Evolutionary conservation across 2,888 invertebrate genomes (phyloP).

Genomic region (Iphiclides podalirius): DNA sequence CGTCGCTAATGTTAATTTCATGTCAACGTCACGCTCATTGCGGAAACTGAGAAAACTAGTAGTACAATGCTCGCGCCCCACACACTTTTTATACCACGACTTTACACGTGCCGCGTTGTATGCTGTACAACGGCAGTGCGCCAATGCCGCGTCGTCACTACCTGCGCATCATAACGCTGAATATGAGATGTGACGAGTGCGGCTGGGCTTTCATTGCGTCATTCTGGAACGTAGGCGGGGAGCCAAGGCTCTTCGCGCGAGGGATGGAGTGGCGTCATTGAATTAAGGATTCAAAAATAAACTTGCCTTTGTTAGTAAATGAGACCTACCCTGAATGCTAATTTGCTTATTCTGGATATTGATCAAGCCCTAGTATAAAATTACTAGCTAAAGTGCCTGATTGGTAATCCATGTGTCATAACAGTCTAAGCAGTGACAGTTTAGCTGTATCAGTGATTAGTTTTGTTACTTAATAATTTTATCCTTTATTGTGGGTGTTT

Average conservation of each 20-base stretch:
- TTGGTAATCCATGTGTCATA: no score
- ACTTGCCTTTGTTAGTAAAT: no score
- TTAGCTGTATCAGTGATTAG: no score
- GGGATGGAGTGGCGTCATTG: no score
- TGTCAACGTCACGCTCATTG: background rate
- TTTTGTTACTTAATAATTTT: no score
- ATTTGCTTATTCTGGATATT: no score
- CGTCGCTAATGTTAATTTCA: background rate
- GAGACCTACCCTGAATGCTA: no score
- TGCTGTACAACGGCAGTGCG: constrained; percentile 6
- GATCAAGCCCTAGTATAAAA: no score
- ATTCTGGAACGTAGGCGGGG: background rate
- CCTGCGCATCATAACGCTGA: constrained; percentile 15
- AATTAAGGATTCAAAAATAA: no score
- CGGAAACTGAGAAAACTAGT: background rate
- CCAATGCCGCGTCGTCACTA: constrained; percentile 11
- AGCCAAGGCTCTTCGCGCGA: background rate
- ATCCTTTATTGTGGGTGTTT: no score
- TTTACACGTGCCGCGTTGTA: constrained; percentile 9
- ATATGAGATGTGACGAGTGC: constrained; percentile 18
- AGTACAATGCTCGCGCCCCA: background rate
- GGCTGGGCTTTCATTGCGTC: constrained; percentile 13
- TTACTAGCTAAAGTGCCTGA: no score
- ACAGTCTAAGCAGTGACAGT: no score
- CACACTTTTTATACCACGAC: constrained; percentile 16